Percentiles rank a stretch among this genome's conserved stretches.
phyloP scores from a whole-genome alignment of 2,797 vertebrate genomes.

The Prionace glauca region DNA sequence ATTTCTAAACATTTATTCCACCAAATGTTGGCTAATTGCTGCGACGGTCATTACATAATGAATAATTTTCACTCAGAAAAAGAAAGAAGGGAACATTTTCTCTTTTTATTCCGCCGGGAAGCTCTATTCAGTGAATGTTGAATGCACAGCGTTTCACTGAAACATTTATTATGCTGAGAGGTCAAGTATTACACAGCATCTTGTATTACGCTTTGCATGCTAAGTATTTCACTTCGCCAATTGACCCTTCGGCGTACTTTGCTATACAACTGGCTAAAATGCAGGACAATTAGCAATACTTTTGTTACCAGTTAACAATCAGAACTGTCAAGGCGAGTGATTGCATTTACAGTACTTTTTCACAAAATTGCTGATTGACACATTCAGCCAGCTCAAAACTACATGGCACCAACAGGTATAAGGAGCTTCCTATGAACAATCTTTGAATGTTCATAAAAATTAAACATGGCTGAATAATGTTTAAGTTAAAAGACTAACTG shows the following conservation, averaged over 20 bases:
- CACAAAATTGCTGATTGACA: constrained; percentile 37
- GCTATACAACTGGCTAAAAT: constrained; percentile 92
- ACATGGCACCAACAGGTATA: constrained; percentile 36
- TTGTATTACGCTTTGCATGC: constrained; percentile 96
- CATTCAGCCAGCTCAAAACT: constrained; percentile 31
- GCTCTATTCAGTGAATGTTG: constrained; percentile 82
- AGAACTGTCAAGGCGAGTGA: constrained; percentile 88
- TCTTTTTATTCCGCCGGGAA: constrained; percentile 78
- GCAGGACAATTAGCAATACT: constrained; percentile 95
- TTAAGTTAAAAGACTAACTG: background rate
- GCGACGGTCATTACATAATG: constrained; percentile 71
- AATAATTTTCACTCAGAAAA: constrained; percentile 76
- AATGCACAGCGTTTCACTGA: constrained; percentile 93
- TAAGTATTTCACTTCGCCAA: constrained; percentile 96
- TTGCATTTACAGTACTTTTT: constrained; percentile 91
- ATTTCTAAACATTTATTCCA: constrained; percentile 75
- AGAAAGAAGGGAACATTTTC: constrained; percentile 85
- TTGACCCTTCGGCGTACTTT: constrained; percentile 89
- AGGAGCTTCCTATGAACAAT: constrained; percentile 23
- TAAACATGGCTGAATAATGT: constrained; percentile 15
- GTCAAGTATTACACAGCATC: constrained; percentile 99
- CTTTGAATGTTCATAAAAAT: constrained; percentile 33
- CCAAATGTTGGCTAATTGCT: constrained; percentile 81
- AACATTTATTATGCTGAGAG: constrained; percentile 98
- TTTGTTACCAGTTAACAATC: constrained; percentile 82